phyloP scores from a whole-genome alignment of 2,888 invertebrate species.

The Ennomos quercinarius region DNA sequence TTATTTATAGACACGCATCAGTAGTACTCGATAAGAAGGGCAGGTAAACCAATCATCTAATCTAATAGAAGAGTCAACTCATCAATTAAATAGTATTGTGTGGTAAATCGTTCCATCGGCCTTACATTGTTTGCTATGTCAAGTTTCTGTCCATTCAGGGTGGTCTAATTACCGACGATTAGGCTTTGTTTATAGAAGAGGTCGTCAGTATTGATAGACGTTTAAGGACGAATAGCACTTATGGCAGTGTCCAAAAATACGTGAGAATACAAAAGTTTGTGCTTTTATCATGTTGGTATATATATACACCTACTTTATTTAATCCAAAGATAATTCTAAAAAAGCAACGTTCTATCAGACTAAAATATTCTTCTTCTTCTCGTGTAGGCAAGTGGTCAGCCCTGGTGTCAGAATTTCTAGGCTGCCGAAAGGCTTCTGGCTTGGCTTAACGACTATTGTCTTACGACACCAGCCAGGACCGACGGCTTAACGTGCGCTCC shows the following conservation, averaged over 20 bases:
- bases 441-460: too few relatives aligned
- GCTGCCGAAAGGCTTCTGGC: too few relatives aligned
- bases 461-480: too few relatives aligned
- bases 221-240: slow-evolving; percentile 6
- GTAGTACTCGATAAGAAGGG: slow-evolving; percentile 13
- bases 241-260: slow-evolving; percentile 4
- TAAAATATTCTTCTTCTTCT: too few relatives aligned
- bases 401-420: too few relatives aligned
- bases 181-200: slow-evolving; percentile 17
- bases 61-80: slow-evolving; percentile 2
- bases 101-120: slow-evolving; percentile 9
- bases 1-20: slow-evolving; percentile 12
- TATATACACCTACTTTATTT: too few relatives aligned
- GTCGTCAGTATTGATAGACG: slow-evolving; percentile 20
- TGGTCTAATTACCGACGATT: slow-evolving; percentile 23
- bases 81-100: slow-evolving; percentile 8
- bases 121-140: slow-evolving; percentile 27
- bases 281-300: too few relatives aligned
- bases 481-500: too few relatives aligned
- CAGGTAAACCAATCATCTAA: slow-evolving; percentile 13
- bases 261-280: slow-evolving; percentile 1
- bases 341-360: too few relatives aligned
- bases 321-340: too few relatives aligned
- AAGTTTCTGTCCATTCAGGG: slow-evolving; percentile 8
- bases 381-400: too few relatives aligned